phyloP scores from a whole-genome alignment of 2,113 vertebrate genomes.

The Misgurnus mizolepis region DNA sequence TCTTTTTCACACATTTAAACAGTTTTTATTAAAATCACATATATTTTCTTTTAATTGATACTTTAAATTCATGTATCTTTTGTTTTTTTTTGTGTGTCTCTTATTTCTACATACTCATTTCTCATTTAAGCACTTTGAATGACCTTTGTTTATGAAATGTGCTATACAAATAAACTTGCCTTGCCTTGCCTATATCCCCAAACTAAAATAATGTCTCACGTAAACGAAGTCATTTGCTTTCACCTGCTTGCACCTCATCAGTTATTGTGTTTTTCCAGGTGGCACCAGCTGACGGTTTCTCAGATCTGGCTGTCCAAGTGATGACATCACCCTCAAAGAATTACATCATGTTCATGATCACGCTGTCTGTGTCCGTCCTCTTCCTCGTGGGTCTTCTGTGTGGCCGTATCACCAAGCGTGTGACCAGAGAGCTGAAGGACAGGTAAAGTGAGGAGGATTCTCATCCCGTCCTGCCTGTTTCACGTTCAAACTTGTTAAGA shows the following conservation, averaged over 20 bases:
- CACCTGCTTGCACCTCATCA: background rate
- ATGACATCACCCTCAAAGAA: conserved; percentile 89
- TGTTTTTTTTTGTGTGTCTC: too few relatives aligned
- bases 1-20: too few relatives aligned
- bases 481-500: conserved; percentile 15
- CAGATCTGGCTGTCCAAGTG: conserved; percentile 87
- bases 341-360: conserved; percentile 84
- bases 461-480: background rate
- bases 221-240: background rate
- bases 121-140: too few relatives aligned
- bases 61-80: too few relatives aligned
- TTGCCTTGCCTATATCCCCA: too few relatives aligned
- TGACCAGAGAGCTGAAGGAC: conserved; percentile 89
- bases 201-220: too few relatives aligned
- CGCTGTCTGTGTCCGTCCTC: conserved; percentile 79
- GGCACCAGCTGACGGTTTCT: conserved; percentile 88
- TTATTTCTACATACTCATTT: too few relatives aligned
- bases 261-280: conserved; percentile 69
- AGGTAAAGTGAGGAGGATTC: conserved; percentile 81
- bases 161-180: too few relatives aligned
- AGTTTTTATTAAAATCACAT: too few relatives aligned
- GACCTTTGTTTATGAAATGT: too few relatives aligned
- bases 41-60: too few relatives aligned
- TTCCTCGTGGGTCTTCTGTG: conserved; percentile 87
- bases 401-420: conserved; percentile 87